phyloP scores from a whole-genome alignment of 2,113 vertebrate genomes.

The Syngnathus scovelli region DNA sequence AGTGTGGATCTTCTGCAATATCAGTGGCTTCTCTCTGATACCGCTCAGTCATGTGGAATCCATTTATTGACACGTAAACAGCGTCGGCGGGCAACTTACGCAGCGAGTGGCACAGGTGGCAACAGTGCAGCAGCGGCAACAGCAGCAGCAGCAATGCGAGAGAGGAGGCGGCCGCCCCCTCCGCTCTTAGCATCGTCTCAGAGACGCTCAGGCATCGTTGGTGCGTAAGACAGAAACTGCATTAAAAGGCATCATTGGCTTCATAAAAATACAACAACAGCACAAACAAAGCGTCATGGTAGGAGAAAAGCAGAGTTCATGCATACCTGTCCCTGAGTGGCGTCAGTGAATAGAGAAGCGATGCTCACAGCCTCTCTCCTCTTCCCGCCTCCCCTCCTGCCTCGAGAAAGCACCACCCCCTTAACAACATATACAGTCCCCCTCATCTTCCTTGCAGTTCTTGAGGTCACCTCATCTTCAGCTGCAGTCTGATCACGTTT shows the following conservation, averaged over 20 bases:
- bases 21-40: neutral
- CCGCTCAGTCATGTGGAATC: no score
- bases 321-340: slow-evolving; percentile 32
- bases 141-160: slow-evolving; percentile 54
- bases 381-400: slow-evolving; percentile 23
- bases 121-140: slow-evolving; percentile 53
- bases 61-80: neutral
- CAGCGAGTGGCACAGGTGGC: slow-evolving; percentile 64
- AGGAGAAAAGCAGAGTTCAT: neutral
- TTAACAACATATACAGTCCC: slow-evolving; percentile 2
- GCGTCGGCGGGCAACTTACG: slow-evolving; percentile 50
- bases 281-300: neutral
- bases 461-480: slow-evolving; percentile 17
- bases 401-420: slow-evolving; percentile 35
- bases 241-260: neutral
- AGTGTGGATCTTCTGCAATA: neutral
- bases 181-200: slow-evolving; percentile 64
- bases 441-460: slow-evolving; percentile 16
- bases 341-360: slow-evolving; percentile 24
- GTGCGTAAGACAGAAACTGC: slow-evolving; percentile 19
- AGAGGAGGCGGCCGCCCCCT: slow-evolving; percentile 42
- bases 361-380: slow-evolving; percentile 11
- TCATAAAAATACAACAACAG: neutral
- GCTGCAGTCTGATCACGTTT: slow-evolving; percentile 14
- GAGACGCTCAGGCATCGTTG: slow-evolving; percentile 43